Base-by-base conservation (phyloP, 2,888 invertebrate species). In the Rhagonycha fulva region DNA sequence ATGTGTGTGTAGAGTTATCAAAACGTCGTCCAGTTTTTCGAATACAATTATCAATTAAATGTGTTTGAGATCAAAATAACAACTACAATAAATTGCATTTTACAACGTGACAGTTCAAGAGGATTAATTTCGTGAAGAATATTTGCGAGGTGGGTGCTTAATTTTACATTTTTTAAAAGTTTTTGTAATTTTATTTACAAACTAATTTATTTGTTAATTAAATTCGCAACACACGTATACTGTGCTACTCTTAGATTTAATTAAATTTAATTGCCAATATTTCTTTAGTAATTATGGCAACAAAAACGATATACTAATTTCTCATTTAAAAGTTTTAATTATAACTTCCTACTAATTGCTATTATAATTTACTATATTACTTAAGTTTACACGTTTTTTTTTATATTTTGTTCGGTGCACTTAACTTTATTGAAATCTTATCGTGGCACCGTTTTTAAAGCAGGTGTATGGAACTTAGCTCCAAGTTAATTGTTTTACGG, bases 401-500 rank as follows among this genome's bases (percentile, higher is more conserved):
- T 30, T 30, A 47, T 47, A 47, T 47, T 47, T 47, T 47, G 47
- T 47, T 47, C 47, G 47, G 5, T 47, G 47, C 47, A 47, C 47
- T 47, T 47, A 47, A 47, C 47, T 47, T 47, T 47, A 47, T 47
- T 47, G 47, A 5, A 47, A 47, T 47, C 47, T 47, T 47, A 47
- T 47, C 47, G 47, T 47, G 47, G 47, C 47, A 47, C 47, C 47
- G 47, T 47, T 47, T 47, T 47, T 47, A 47, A 47, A 47, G 47
- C 47, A 47, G 47, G 47, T 47, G 47, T 47, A n/a, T 70, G 32
- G 60, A 47, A 47, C 14, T 70, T 24, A 66, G 26, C 63, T 19
- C 28, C 62, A 68, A 68, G 62, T 68, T 68, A 68, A 71, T 75
- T 71, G 71, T 75, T 61, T 68, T 71, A 68, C 70, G 62, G 70